Conservation (phyloP, 2,797 vertebrate species). For the Etheostoma nigrum region DNA sequence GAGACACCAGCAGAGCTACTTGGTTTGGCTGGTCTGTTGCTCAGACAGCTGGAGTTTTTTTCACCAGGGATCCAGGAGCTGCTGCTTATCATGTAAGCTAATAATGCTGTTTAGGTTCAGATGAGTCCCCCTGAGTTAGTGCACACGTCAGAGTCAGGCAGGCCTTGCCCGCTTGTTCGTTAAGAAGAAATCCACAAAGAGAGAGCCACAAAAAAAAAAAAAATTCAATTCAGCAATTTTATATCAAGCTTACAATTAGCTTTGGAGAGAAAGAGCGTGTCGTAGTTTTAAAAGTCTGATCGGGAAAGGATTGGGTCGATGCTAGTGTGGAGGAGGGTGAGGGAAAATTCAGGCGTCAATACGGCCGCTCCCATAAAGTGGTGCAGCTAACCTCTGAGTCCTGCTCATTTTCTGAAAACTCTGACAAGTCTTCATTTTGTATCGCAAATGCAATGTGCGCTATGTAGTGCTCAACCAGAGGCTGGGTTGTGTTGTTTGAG, state of each 20-base stretch:
- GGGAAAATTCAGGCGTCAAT: slow-evolving; percentile 45
- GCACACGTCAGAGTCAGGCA: slow-evolving; percentile 75
- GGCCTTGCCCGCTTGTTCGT: slow-evolving; percentile 66
- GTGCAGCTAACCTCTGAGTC: slow-evolving; percentile 70
- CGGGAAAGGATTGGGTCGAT: slow-evolving; percentile 39
- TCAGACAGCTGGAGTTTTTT: slow-evolving; percentile 65
- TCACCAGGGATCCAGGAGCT: slow-evolving; percentile 63
- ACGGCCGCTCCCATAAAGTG: slow-evolving; percentile 50
- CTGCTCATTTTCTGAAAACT: slow-evolving; percentile 73
- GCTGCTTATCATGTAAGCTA: slow-evolving; percentile 61
- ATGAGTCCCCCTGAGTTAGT: slow-evolving; percentile 88
- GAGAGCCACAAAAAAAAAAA: slow-evolving; percentile 45
- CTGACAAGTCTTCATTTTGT: slow-evolving; percentile 46
- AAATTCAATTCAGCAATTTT: slow-evolving; percentile 57
- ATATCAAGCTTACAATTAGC: slow-evolving; percentile 81
- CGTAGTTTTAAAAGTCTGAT: slow-evolving; percentile 67
- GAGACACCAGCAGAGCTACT: slow-evolving; percentile 71
- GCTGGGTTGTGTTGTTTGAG: slow-evolving; percentile 45
- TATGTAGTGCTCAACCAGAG: slow-evolving; percentile 62
- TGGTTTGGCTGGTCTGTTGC: slow-evolving; percentile 71
- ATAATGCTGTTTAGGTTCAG: slow-evolving; percentile 79
- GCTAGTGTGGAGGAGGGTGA: slow-evolving; percentile 62
- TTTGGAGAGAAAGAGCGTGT: slow-evolving; percentile 78
- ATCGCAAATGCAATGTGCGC: slow-evolving; percentile 55
- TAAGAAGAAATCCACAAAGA: slow-evolving; percentile 77